phyloP scores from a whole-genome alignment of 2,797 vertebrate species.

The Rhadinocentrus ornatus region DNA sequence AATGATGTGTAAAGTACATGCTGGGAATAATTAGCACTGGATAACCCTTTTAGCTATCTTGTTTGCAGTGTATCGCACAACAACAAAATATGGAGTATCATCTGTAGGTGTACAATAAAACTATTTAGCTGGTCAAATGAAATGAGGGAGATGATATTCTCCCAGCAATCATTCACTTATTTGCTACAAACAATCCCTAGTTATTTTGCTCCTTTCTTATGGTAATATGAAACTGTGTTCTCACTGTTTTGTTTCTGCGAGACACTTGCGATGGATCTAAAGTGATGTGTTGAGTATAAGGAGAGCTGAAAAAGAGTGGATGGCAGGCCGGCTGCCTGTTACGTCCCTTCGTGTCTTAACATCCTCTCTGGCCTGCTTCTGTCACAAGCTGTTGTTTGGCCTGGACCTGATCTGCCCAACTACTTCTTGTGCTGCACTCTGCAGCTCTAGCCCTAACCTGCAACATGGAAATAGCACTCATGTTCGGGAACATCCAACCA shows the following conservation, averaged over 20 bases:
- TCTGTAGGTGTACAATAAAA: slow-evolving; percentile 49
- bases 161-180: slow-evolving; percentile 39
- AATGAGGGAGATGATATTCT: slow-evolving; percentile 47
- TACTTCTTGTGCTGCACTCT: slow-evolving; percentile 58
- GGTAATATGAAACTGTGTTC: slow-evolving; percentile 44
- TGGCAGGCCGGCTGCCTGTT: slow-evolving; percentile 80
- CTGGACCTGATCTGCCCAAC: slow-evolving; percentile 73
- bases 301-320: slow-evolving; percentile 78
- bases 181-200: slow-evolving; percentile 15
- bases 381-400: slow-evolving; percentile 81
- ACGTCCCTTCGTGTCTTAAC: slow-evolving; percentile 72
- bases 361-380: slow-evolving; percentile 83
- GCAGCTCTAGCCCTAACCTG: slow-evolving; percentile 65
- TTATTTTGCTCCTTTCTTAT: slow-evolving; percentile 39
- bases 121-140: slow-evolving; percentile 36
- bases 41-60: slow-evolving; percentile 65
- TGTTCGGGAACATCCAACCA: slow-evolving; percentile 49
- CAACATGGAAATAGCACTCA: slow-evolving; percentile 49
- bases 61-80: slow-evolving; percentile 35
- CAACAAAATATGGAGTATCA: slow-evolving; percentile 45
- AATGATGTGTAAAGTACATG: slow-evolving; percentile 77
- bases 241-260: slow-evolving; percentile 44
- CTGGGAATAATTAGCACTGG: slow-evolving; percentile 76
- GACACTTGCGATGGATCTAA: slow-evolving; percentile 64
- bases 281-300: slow-evolving; percentile 79